Base-by-base conservation (phyloP, 2,113 vertebrate species). In the Tetraodon nigroviridis region DNA sequence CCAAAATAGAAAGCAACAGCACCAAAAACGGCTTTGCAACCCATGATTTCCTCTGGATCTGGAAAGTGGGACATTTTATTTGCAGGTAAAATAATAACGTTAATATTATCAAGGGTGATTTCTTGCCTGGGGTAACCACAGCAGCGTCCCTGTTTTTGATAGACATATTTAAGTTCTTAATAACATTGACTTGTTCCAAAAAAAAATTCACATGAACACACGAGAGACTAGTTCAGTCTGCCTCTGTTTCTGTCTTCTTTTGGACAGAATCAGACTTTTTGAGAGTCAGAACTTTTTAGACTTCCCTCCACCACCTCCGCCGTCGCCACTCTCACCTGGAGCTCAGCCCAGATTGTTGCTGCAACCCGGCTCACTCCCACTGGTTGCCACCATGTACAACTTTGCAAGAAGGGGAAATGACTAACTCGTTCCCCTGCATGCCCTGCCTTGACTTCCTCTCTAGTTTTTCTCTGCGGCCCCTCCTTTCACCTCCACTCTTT, bases 281-380 rank as follows among this genome's bases (percentile, higher is more conserved):
- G 5, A 27, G 24, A 27, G 24, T 27, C 24, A 27, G 24, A 27
- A 27, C 7, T 6, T 27, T 27, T 6, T 27, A 27, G 24, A 27
- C 2, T 27, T 3, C 24, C 7, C 7, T 27, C 7, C 24, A 27
- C 24, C 24, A 27, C 24, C 24, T 27, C 7, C 24, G 7, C 24
- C 24, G 7, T 6, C 24, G 7, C 24, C 73, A 60, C 76, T 76
- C 81, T 85, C 76, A 88, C 85, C 86, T 90, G 88, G 89, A 87
- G 67, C 72, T 76, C 22, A 61, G 86, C 89, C 88, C 85, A 89
- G 87, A 90, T 87, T 90, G 85, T 85, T 90, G 86, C 87, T 88
- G 79, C 87, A 88, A 83, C 81, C 85, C 71, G 10, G 63, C 77
- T 57, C 4, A 58, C 71, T 85, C 77, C 76, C 78, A 91, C 90